Base-by-base conservation (phyloP, 2,797 vertebrate genomes). In the Amniataba percoides region DNA sequence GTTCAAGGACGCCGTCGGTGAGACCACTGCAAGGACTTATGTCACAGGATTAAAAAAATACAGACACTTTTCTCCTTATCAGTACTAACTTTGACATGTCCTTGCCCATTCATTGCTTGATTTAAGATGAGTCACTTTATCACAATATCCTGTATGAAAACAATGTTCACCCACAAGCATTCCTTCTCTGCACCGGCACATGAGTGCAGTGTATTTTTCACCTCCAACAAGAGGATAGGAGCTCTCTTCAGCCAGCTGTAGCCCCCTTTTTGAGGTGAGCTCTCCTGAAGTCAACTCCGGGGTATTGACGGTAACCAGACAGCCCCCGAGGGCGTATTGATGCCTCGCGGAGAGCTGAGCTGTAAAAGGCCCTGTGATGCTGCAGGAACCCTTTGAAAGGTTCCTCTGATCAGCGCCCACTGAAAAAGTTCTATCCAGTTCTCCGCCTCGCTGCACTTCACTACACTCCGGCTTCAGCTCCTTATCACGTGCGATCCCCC, bases 261-360 rank as follows among this genome's bases (percentile, higher is more conserved):
- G 59, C 71, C 61, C 64, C 43, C 55, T 23, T 53, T 86, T 86
- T 81, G 78, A 84, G 80, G 72, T 58, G 66, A 76, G 77, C 71
- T 82, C 79, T 84, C 74, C 78, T 85, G 40, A 86, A 90, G 80
- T 87, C 81, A 68, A 57, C 84, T 80, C 73, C 51, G 49, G 67
- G 79, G 74, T 75, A 80, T 81, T 88, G 81, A 92, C 74, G 74
- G 73, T 78, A 87, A 87, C 68, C 82, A 89, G 82, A 77, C 81
- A 80, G 73, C 79, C 87, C 87, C 66, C 34, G 14, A n/a, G 84
- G 81, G 87, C 87, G 84, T 84, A 89, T 85, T 82, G 87, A 90
- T 90, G 80, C 80, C 61, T 88, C 66, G 89, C 56, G 63, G 55
- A 52, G 82, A 86, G 75, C 81, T 62, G 78, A 74, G 79, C 74